These are phyloP conservation scores for Cygnus buccinator DNA, from an alignment of 2,113 vertebrate genomes.

Conservation along the genomic window DNA sequence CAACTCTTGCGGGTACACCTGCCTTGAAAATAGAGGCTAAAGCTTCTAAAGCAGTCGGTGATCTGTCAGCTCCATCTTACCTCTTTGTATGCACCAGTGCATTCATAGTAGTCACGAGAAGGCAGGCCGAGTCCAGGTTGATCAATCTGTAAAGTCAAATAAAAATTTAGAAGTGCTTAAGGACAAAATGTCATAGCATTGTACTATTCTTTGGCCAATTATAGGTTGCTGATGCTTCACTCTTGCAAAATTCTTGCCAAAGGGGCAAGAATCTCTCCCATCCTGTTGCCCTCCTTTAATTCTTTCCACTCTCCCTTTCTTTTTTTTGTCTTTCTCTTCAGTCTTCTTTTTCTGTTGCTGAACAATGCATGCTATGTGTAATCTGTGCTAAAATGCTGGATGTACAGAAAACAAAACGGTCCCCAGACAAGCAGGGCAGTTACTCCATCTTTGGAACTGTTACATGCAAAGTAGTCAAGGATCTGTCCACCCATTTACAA, in stretches of 20 bases:
- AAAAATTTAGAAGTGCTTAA: not conserved
- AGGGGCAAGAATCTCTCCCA: not conserved
- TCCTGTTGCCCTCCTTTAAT: not conserved
- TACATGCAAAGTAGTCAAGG: rapidly evolving
- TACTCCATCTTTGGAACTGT: not conserved
- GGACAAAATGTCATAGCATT: not conserved
- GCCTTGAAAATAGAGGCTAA: not conserved
- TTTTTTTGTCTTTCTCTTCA: not conserved
- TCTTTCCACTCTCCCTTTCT: not conserved
- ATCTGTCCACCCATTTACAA: not conserved
- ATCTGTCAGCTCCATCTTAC: slow-evolving; percentile 67
- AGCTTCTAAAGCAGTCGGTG: rapidly evolving
- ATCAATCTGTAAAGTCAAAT: slow-evolving; percentile 82
- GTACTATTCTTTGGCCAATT: not conserved
- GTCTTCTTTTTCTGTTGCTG: not conserved
- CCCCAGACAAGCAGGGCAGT: not conserved
- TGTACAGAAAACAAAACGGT: not conserved
- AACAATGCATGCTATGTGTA: not conserved
- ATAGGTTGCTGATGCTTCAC: not conserved
- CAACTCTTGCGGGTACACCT: not conserved
- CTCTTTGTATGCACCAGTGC: slow-evolving; percentile 87
- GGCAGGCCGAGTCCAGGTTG: slow-evolving; percentile 90
- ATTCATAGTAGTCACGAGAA: slow-evolving; percentile 91
- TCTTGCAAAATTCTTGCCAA: not conserved
- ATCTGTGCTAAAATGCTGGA: not conserved